Base-by-base conservation (phyloP, 2,113 vertebrate species). In the Cavia porcellus region DNA sequence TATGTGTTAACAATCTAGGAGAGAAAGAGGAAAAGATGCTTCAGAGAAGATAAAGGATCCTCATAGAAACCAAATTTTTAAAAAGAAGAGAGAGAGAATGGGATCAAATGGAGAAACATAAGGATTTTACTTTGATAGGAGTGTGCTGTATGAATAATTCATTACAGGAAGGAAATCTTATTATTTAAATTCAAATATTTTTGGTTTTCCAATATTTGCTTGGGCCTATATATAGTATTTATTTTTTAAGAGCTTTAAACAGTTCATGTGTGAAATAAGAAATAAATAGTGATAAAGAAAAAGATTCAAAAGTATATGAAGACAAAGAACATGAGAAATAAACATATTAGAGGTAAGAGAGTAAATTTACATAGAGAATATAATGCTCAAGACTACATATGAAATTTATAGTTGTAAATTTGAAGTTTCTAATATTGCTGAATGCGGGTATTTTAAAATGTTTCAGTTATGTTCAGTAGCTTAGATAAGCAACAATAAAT, bases 401-500 rank as follows among this genome's bases (percentile, higher is more conserved):
- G 74, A 86, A 89, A 79, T 86, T 6, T 64, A 4, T 64, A 24
- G 11, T 52, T 32, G n/a, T 86, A 75, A 86, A 92, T 92, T 68
- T 89, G 74, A 81, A 79, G 19, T 70, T 22, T 1, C 17, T 50
- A 12, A 47, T 77, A 28, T 47, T 47, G 42, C 12, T 47, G 74
- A 47, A 47, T 77, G 25, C 25, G 45, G n/a, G 25, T 50, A 25
- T 86, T 19, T 13, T 61, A 14, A 25, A 47, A 77, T 59, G 68
- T 50, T 30, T 10, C 10, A 66, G 22, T 62, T 38, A 85, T 89
- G 42, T 68, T 93, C 57, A 55, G 66, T 22, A 75, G 19, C 19
- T 85, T 55, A 57, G 38, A 13, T 13, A 96, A 89, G 13, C 77
- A 89, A 89, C 89, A 81, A 59, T 57, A 83, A 70, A 80, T 11